Conservation (phyloP, 2,797 vertebrate species). For the Acanthurus leucopareius region DNA sequence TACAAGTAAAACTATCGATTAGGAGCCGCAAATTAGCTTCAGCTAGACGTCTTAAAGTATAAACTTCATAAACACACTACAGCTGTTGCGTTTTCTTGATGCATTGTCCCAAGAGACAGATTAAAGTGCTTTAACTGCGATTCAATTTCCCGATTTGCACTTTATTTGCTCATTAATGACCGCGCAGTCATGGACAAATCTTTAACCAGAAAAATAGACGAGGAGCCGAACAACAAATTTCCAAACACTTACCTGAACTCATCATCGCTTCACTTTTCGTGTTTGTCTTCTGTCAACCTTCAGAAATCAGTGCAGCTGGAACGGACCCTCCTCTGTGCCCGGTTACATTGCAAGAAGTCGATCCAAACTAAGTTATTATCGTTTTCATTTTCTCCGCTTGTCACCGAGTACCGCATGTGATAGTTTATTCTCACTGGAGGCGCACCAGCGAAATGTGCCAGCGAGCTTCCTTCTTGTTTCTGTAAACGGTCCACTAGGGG, state of each 20-base stretch:
- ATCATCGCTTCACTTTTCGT: slow-evolving; percentile 48
- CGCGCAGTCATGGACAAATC: not conserved
- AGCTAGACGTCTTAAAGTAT: not conserved
- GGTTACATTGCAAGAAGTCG: not conserved
- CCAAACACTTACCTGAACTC: slow-evolving; percentile 71
- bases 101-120: not conserved
- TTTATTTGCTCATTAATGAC: not conserved
- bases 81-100: not conserved
- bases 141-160: not conserved
- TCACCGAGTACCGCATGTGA: not conserved
- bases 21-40: not conserved
- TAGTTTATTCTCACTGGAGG: not conserved
- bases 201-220: not conserved
- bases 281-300: slow-evolving; percentile 7
- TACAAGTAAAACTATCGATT: not conserved
- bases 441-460: not conserved
- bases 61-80: not conserved
- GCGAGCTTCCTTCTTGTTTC: slow-evolving; percentile 16
- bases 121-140: not conserved
- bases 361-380: not conserved
- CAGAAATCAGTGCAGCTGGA: slow-evolving; percentile 1
- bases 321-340: slow-evolving; percentile 9
- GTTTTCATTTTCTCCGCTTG: not conserved
- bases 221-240: not conserved
- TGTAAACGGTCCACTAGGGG: slow-evolving; percentile 56